phyloP scores from a whole-genome alignment of 2,797 vertebrate species.

The Gorsachius magnificus region DNA sequence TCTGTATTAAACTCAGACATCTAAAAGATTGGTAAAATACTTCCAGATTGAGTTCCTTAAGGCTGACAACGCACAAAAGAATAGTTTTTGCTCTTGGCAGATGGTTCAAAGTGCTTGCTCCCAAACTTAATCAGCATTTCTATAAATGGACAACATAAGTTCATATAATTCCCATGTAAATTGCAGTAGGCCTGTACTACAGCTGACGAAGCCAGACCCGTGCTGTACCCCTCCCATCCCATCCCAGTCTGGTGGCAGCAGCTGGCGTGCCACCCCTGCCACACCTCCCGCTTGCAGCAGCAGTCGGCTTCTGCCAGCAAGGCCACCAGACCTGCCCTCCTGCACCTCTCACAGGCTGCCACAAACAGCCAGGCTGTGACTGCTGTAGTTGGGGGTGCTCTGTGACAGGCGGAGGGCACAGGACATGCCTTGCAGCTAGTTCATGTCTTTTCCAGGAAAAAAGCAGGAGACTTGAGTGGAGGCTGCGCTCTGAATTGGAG shows the following conservation, averaged over 20 bases:
- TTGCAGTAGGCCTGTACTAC: background rate
- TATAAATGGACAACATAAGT: background rate
- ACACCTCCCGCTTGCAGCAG: background rate
- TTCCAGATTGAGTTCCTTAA: conserved; percentile 31
- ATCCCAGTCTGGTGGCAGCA: background rate
- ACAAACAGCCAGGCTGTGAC: background rate
- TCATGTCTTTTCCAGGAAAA: background rate
- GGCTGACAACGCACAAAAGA: background rate
- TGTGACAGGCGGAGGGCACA: background rate
- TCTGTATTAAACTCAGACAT: background rate
- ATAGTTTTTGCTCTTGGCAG: background rate
- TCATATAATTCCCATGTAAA: background rate
- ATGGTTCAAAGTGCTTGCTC: background rate
- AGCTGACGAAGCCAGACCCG: conserved; percentile 2
- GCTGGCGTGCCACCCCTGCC: background rate
- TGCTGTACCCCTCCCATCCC: background rate
- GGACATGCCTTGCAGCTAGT: background rate
- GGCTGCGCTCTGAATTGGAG: background rate
- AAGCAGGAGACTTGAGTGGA: background rate
- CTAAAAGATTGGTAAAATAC: background rate
- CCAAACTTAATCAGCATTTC: conserved; percentile 11
- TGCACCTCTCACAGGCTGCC: background rate
- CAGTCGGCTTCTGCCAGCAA: background rate
- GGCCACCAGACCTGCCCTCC: background rate
- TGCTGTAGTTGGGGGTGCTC: background rate